Percentiles rank a stretch among this genome's conserved stretches.
Conservation (phyloP, 92 coral and sea anemone genomes). For the Hydrozoanthus gracilis region DNA sequence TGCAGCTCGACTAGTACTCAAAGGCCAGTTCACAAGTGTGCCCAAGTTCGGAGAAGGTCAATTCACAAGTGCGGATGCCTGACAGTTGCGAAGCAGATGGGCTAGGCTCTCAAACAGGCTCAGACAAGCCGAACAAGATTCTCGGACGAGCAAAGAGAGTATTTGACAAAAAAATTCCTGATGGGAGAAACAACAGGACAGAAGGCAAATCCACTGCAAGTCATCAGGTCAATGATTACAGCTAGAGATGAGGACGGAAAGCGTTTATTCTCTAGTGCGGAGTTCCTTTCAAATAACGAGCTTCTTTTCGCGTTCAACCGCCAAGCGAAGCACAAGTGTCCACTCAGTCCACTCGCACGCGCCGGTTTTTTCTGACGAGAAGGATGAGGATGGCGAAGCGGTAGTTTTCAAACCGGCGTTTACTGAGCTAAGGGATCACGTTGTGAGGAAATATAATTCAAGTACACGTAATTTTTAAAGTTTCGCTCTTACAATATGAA, state of each 20-base stretch:
- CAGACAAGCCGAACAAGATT: slow-evolving; percentile 38
- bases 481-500: too few species aligned
- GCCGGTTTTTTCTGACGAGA: slow-evolving; percentile 29
- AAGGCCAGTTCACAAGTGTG: slow-evolving; percentile 44
- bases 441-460: too few species aligned
- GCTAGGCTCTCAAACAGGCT: slow-evolving; percentile 51
- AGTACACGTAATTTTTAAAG: too few species aligned
- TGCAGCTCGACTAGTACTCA: slow-evolving; percentile 45
- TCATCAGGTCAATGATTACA: slow-evolving; percentile 50
- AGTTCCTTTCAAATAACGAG: slow-evolving; percentile 58
- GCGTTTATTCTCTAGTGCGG: slow-evolving; percentile 49
- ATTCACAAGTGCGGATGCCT: slow-evolving; percentile 2
- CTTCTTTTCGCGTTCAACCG: slow-evolving; percentile 66
- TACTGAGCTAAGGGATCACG: slow-evolving; percentile 49
- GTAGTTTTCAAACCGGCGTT: slow-evolving; percentile 46
- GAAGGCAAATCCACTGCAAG: slow-evolving; percentile 54
- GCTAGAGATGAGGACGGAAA: slow-evolving; percentile 52
- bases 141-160: slow-evolving; percentile 46
- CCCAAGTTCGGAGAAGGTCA: slow-evolving; percentile 21
- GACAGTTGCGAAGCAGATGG: slow-evolving; percentile 21
- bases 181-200: slow-evolving; percentile 58
- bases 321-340: slow-evolving; percentile 50
- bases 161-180: slow-evolving; percentile 33
- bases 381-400: slow-evolving; percentile 41
- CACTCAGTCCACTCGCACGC: slow-evolving; percentile 41